phyloP scores from a whole-genome alignment of 2,888 invertebrate species.

The Andrena camellia region DNA sequence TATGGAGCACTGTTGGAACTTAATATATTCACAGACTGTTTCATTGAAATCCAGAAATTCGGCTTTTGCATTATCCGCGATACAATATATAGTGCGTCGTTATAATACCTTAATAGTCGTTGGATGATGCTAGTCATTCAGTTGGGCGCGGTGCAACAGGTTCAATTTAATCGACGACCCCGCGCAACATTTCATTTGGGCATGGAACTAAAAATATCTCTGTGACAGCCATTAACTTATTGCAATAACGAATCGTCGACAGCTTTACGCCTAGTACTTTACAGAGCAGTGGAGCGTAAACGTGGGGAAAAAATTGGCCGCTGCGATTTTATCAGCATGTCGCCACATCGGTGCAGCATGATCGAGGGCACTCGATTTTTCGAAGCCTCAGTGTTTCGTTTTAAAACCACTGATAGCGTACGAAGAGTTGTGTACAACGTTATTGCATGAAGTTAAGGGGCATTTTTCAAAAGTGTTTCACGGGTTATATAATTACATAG shows the following conservation, averaged over 20 bases:
- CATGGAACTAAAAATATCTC: constrained; percentile 4
- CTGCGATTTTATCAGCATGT: constrained; percentile 1
- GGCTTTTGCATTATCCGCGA: not conserved
- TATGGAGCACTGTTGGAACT: constrained; percentile 18
- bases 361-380: constrained; percentile 19
- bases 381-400: not conserved
- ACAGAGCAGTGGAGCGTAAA: not conserved
- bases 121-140: constrained; percentile 5
- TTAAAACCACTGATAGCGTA: not conserved
- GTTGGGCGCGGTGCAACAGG: constrained; percentile 33
- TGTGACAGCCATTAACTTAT: constrained; percentile 24
- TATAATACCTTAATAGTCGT: not conserved
- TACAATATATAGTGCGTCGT: not conserved
- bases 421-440: not conserved
- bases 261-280: not conserved
- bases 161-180: constrained; percentile 17
- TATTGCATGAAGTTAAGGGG: not conserved
- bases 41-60: constrained; percentile 12
- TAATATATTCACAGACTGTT: constrained; percentile 42
- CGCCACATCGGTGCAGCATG: not conserved
- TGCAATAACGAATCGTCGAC: not conserved
- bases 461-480: not conserved
- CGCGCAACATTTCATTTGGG: not conserved
- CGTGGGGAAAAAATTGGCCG: not conserved
- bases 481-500: not conserved